Conservation (phyloP, 2,888 invertebrate species). For the Heliconius ethilla region DNA sequence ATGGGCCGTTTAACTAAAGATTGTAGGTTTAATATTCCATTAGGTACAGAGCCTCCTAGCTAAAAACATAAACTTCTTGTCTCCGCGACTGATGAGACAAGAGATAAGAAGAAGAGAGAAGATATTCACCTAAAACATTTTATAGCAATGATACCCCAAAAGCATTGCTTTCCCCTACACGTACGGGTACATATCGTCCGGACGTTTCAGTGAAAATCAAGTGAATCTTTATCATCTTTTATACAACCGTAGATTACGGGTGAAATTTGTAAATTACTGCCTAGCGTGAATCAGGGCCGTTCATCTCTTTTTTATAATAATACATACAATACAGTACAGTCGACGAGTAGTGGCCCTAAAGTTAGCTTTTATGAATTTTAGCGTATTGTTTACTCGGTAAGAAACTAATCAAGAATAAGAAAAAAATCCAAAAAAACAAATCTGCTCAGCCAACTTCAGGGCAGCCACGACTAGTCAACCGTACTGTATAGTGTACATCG, state of each 20-base stretch:
- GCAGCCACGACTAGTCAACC: not conserved
- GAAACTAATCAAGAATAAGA: not conserved
- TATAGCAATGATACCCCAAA: not conserved
- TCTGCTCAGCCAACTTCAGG: not conserved
- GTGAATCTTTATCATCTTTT: conserved; percentile 49
- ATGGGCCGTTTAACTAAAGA: conserved; percentile 8
- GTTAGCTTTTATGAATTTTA: not conserved
- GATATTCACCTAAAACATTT: not conserved
- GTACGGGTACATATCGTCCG: not conserved
- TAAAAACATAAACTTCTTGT: no score
- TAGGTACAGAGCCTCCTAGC: not conserved
- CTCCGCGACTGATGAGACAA: no score
- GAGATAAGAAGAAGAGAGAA: not conserved
- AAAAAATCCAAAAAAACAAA: not conserved
- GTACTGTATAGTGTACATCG: conserved; percentile 3
- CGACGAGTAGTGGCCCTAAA: not conserved
- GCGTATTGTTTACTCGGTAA: not conserved
- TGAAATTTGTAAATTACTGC: conserved; percentile 58
- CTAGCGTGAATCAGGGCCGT: conserved; percentile 55
- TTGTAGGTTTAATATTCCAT: not conserved
- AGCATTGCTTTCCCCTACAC: not conserved
- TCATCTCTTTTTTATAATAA: conserved; percentile 36
- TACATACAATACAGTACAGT: not conserved
- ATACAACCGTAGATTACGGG: conserved; percentile 51
- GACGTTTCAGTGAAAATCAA: conserved; percentile 46